Percentiles rank a stretch among this genome's conserved stretches.
Evolutionary conservation across 2,888 invertebrate species (phyloP).

Genomic region (Leptinotarsa haldemani): DNA sequence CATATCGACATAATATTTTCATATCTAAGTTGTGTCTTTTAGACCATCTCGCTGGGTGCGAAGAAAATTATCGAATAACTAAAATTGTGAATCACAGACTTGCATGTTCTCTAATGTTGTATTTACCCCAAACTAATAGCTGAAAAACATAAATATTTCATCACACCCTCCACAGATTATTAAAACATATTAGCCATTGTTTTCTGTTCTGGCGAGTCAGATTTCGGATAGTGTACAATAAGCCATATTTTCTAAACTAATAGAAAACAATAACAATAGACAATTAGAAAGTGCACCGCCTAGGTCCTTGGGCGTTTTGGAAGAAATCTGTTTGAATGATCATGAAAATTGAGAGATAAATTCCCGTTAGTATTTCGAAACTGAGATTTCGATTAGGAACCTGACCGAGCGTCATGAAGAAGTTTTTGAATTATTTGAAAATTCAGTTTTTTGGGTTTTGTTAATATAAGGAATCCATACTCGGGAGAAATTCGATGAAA

Average conservation of each 20-base stretch:
- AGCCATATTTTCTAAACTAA: not conserved
- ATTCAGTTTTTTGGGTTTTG: no score
- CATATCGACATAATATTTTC: no score
- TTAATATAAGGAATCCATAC: no score
- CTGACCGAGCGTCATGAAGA: no score
- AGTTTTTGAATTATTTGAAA: no score
- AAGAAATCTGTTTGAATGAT: not conserved
- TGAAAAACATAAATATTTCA: not conserved
- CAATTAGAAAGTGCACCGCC: not conserved
- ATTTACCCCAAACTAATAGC: not conserved
- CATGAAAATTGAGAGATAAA: not conserved
- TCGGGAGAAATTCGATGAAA: no score
- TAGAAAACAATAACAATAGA: not conserved
- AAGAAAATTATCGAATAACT: no score
- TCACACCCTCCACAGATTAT: not conserved
- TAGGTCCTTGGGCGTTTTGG: not conserved
- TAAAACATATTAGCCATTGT: not conserved
- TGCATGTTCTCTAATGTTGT: no score
- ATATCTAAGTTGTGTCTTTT: no score
- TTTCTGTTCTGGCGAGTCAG: not conserved
- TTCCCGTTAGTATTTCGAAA: not conserved
- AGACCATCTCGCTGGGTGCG: no score
- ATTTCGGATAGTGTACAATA: not conserved
- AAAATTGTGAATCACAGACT: no score
- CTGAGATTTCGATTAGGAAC: not conserved